Base-by-base conservation (phyloP, 1,140 invertebrate species). In the Plectus sambesii region DNA sequence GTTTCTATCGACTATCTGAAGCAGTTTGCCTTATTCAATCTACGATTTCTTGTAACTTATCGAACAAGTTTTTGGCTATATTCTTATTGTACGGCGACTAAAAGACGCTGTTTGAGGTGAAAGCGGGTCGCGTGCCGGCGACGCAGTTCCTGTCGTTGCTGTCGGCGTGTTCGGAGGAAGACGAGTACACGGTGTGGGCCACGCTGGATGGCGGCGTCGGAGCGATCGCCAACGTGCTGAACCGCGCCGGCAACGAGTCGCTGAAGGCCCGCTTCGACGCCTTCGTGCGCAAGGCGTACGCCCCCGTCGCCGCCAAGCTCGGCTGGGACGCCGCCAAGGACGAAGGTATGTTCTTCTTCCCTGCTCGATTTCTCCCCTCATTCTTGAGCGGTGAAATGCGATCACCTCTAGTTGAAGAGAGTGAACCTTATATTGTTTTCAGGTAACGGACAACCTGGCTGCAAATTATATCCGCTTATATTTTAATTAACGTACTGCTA, bases 261-360 rank as follows among this genome's bases (percentile, higher is more conserved):
- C 55, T 45, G 33, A 55, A 63, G 33, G 55, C 66, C n/a, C 49
- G 61, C 23, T 69, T 69, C 41, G 63, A 73, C 23, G 42, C 51
- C 9, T 74, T 66, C 53, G 57, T 60, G 9, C 51, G 55, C 19
- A 58, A 62, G 24, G 60, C 71, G 12, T 70, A 69, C 42, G 59
- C 55, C 30, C 64, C 63, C n/a, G 55, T 74, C 20, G 62, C 62
- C 4, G 42, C 61, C 17, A 58, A 53, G 35, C 53, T 74, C 0
- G 73, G 73, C 19, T 75, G 73, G 72, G 69, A 73, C 19, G 47
- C 65, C 3, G 62, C 63, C 20, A 42, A 62, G 24, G 61, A 59
- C 4, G 74, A 75, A 66, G 63, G 71, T 73, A 49, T 50, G 45
- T 12, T 44, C n/a, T 47, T 5, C 12, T 47, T 17, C 39, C 24